phyloP scores from a whole-genome alignment of 2,797 vertebrate genomes.

The Gallirallus australis region DNA sequence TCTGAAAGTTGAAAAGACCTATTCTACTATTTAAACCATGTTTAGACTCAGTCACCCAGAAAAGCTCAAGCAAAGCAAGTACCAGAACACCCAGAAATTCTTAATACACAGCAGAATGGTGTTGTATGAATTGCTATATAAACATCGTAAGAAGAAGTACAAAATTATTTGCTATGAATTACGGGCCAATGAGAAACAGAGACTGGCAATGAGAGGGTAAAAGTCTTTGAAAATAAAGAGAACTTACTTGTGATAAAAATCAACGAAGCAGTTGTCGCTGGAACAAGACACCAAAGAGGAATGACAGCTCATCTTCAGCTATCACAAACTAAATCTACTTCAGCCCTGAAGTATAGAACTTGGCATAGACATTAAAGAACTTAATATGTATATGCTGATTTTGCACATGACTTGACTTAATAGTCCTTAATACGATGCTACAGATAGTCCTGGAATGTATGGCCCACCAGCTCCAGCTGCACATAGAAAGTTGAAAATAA shows the following conservation, averaged over 20 bases:
- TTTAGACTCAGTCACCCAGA: background rate
- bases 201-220: background rate
- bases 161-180: background rate
- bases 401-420: background rate
- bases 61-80: background rate
- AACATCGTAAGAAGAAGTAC: background rate
- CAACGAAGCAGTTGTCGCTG: background rate
- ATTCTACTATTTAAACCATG: background rate
- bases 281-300: background rate
- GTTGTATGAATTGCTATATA: background rate
- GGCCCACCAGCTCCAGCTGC: slow-evolving; percentile 48
- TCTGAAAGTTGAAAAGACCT: background rate
- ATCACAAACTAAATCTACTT: background rate
- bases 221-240: background rate
- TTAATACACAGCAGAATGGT: background rate
- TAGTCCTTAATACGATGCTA: background rate
- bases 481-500: slow-evolving; percentile 22
- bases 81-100: background rate
- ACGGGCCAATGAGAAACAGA: background rate
- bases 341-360: background rate
- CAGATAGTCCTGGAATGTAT: background rate
- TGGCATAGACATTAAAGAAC: background rate
- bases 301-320: background rate
- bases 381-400: slow-evolving; percentile 22
- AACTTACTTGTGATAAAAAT: background rate